phyloP scores from a whole-genome alignment of 2,113 vertebrate species.

The Notothenia coriiceps region DNA sequence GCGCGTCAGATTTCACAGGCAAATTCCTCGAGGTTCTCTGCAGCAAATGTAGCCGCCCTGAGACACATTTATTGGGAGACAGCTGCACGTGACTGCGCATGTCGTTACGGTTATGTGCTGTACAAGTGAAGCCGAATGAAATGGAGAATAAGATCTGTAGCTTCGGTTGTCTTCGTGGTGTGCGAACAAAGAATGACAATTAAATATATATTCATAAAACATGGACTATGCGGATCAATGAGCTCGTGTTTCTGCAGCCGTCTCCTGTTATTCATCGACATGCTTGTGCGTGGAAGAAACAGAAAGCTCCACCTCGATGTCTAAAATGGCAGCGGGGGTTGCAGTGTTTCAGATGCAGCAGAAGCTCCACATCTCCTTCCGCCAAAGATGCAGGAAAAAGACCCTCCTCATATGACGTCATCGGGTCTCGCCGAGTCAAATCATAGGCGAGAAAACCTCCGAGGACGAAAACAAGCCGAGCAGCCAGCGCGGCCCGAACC shows the following conservation, averaged over 20 bases:
- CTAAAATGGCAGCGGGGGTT: constrained; percentile 81
- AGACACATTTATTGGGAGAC: not conserved
- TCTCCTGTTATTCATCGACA: not conserved
- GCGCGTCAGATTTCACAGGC: not conserved
- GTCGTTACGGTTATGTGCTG: too few species aligned
- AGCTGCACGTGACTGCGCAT: not conserved
- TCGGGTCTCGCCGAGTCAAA: constrained; percentile 54
- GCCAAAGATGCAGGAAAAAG: constrained; percentile 22
- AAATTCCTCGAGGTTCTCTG: constrained; percentile 6
- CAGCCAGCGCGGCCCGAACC: constrained; percentile 54
- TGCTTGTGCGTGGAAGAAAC: not conserved
- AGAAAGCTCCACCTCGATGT: constrained; percentile 50
- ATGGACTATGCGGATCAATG: not conserved
- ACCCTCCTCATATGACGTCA: constrained; percentile 65
- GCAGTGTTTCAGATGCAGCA: constrained; percentile 51
- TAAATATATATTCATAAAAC: not conserved
- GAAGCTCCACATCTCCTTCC: constrained; percentile 32
- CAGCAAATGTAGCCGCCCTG: constrained; percentile 4
- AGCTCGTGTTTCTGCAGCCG: not conserved
- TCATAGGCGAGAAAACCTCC: constrained; percentile 1
- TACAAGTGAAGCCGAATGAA: not conserved
- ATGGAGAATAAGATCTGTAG: constrained; percentile 22
- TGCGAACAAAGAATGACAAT: not conserved
- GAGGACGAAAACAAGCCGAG: constrained; percentile 26
- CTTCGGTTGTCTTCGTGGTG: not conserved